Evolutionary conservation across 2,113 vertebrate species (phyloP).

Genomic region (Procavia capensis): DNA sequence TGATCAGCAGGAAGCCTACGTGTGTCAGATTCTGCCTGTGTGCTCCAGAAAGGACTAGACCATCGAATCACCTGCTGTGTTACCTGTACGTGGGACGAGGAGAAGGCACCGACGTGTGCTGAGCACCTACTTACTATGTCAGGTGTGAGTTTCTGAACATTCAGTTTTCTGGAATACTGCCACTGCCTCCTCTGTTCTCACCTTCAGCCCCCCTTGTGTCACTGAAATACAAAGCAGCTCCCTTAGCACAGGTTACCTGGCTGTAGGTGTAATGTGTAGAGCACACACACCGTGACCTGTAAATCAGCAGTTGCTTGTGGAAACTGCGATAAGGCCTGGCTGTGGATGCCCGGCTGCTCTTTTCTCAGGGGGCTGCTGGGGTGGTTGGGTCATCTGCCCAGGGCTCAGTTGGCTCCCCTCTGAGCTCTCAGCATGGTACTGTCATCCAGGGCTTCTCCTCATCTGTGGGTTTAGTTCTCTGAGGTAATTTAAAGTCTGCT

Average conservation of each 20-base stretch:
- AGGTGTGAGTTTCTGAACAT: not conserved
- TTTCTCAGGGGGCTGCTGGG: not conserved
- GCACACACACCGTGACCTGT: not conserved
- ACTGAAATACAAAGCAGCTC: not conserved
- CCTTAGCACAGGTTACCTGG: not conserved
- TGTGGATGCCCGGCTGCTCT: not conserved
- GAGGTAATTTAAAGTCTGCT: not conserved
- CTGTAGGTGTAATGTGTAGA: not conserved
- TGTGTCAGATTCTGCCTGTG: not conserved
- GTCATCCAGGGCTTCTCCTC: not conserved
- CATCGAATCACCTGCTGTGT: not conserved
- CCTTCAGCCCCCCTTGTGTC: not conserved
- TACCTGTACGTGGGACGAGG: not conserved
- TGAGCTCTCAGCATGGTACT: not conserved
- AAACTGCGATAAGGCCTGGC: not conserved
- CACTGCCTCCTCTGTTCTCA: not conserved
- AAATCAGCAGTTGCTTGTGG: not conserved
- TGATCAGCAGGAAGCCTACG: not conserved
- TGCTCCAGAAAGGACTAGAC: not conserved
- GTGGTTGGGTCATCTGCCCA: not conserved
- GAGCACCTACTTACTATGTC: not conserved
- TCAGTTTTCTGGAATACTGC: not conserved
- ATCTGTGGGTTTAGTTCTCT: not conserved
- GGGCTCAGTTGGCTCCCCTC: not conserved
- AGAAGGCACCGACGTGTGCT: not conserved